These are phyloP conservation scores for Pammene fasciana DNA, from an alignment of 2,888 invertebrate genomes.

Conservation along the genomic window DNA sequence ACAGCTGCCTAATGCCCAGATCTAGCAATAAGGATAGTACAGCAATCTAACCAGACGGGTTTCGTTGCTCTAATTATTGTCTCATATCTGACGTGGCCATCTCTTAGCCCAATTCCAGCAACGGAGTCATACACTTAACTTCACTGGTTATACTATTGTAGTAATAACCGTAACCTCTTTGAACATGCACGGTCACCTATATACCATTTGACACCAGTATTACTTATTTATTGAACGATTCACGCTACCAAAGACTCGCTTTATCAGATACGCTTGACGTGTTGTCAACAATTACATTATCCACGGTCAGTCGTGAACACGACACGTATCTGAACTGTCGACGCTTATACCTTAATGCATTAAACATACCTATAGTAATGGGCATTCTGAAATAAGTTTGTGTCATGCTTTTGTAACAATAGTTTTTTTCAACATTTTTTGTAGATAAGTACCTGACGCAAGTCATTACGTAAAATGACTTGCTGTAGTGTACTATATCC, in stretches of 20 bases:
- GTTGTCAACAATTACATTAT: constrained; percentile 20
- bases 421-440: background rate
- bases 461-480: constrained; percentile 19
- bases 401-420: constrained; percentile 5
- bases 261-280: constrained; percentile 33
- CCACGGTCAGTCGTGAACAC: constrained; percentile 27
- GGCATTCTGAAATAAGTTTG: background rate
- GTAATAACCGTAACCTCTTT: constrained; percentile 23
- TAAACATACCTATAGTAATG: constrained; percentile 1
- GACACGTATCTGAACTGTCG: constrained; percentile 31
- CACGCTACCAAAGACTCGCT: constrained; percentile 20
- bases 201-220: constrained; percentile 22
- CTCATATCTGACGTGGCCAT: too few relatives aligned
- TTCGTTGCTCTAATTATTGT: too few relatives aligned
- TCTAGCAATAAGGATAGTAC: too few relatives aligned
- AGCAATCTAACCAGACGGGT: too few relatives aligned
- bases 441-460: constrained; percentile 32
- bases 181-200: constrained; percentile 33
- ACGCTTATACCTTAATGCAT: constrained; percentile 10
- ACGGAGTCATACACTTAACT: constrained; percentile 3
- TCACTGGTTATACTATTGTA: constrained; percentile 21
- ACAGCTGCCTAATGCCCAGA: too few relatives aligned
- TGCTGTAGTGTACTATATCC: constrained; percentile 50
- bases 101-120: too few relatives aligned
- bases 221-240: constrained; percentile 30